phyloP scores from a whole-genome alignment of 2,888 invertebrate genomes.

The Dorcus parallelipipedus region DNA sequence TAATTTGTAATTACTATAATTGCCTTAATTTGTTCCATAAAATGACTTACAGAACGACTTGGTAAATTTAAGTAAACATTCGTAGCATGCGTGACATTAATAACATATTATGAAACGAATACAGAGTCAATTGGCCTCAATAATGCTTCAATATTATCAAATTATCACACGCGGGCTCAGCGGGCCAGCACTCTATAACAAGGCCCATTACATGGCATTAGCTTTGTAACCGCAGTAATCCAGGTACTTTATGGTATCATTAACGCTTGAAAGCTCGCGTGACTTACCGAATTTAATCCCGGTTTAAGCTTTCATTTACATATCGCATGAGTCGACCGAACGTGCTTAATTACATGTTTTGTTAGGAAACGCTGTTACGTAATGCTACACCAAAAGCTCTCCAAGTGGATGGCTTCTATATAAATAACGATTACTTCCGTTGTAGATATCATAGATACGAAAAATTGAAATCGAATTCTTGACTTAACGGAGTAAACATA shows the following conservation, averaged over 20 bases:
- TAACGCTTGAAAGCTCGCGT: conserved; percentile 43
- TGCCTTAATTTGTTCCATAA: not conserved
- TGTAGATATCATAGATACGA: too few relatives aligned
- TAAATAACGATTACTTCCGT: not conserved
- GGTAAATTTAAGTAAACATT: conserved; percentile 19
- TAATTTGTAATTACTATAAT: too few relatives aligned
- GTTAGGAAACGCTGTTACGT: conserved; percentile 8
- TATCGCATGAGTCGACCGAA: conserved; percentile 41
- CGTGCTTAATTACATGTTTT: conserved; percentile 36
- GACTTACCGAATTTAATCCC: conserved; percentile 45
- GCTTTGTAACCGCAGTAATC: conserved; percentile 44
- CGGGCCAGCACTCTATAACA: conserved; percentile 42
- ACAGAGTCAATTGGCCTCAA: conserved; percentile 36
- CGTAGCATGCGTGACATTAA: conserved; percentile 26
- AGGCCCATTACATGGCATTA: conserved; percentile 43
- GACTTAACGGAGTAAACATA: too few relatives aligned
- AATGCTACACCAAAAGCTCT: not conserved
- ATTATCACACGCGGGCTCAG: conserved; percentile 35
- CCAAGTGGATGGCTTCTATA: not conserved
- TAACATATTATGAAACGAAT: conserved; percentile 32
- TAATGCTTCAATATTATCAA: conserved; percentile 40
- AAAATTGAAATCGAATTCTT: too few relatives aligned
- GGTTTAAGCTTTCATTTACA: conserved; percentile 41
- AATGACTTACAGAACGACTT: conserved; percentile 9
- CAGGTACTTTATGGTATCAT: conserved; percentile 44